Evolutionary conservation across 2,113 vertebrate genomes (phyloP), one percentile per base, ranked within the genome.

Genomic region (Nothobranchius kuhntae): DNA sequence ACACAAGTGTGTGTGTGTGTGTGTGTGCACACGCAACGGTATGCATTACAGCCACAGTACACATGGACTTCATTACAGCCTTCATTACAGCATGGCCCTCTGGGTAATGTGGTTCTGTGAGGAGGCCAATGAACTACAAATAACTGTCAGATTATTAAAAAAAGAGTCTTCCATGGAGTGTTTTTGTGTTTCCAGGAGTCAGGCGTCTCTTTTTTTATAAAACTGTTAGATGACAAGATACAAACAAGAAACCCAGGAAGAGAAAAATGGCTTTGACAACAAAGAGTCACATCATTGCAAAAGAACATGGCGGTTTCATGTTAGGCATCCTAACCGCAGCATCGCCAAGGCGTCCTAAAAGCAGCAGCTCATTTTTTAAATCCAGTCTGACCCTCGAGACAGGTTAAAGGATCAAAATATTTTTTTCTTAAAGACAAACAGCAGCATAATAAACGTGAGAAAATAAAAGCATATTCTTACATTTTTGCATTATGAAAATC

Each of bases 61-160:
- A 91, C 86, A 91, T 91, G 88, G 90, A 86, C 73, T 73, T 88
- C 24, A 65, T 91, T 91, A 91, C 63, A 81, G 83, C 76, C 73
- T 73, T 88, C 24, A 65, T 91, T 91, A 91, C 63, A 81, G 83
- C 76, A 82, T 53, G 53, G 90, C 81, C 88, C 88, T 88, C 87
- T 91, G 90, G 90, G 90, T 90, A 91, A 90, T 89, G 90, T 90
- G 90, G 90, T 91, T 78, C 86, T 48, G 36, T n/a, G 66, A 84
- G 61, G 73, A 74, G 68, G 73, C 71, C 81, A 68, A 56, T 71
- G 60, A 79, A 91, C 90, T 87, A 90, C 87, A 88, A 84, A 80
- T 80, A 78, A 81, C 64, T 77, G 72, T 85, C 84, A 83, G 61
- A 82, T 84, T 77, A 10, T 8, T 71, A 75, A 78, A 58, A 78